These are phyloP conservation scores for Micromys minutus DNA, from an alignment of 2,113 vertebrate species.

Conservation along the genomic window DNA sequence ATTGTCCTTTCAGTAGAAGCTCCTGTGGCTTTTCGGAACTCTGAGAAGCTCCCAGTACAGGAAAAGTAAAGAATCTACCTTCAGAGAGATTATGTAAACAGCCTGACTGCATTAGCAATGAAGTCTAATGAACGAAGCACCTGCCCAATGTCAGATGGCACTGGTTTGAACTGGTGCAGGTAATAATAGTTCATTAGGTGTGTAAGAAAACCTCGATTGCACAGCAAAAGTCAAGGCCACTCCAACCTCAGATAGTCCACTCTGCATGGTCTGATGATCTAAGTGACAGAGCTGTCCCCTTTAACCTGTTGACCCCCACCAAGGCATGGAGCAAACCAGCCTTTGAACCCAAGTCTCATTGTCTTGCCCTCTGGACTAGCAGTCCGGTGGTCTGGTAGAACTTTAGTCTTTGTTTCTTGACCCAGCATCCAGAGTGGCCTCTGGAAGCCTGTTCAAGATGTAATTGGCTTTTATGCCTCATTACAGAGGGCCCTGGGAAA, in stretches of 20 bases:
- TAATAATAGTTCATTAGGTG: background rate
- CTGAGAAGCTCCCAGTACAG: background rate
- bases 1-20: too few relatives aligned
- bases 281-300: too few relatives aligned
- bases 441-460: background rate
- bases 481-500: background rate
- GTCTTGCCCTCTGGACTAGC: background rate
- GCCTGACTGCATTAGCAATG: too few relatives aligned
- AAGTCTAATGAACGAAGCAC: background rate
- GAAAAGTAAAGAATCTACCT: background rate
- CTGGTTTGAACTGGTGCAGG: background rate
- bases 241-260: background rate
- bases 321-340: background rate
- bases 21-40: background rate
- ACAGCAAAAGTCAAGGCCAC: background rate
- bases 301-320: background rate
- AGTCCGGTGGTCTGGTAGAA: background rate
- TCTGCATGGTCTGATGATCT: too few relatives aligned
- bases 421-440: too few relatives aligned
- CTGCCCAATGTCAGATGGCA: background rate
- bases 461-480: background rate
- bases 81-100: background rate
- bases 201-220: background rate
- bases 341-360: too few relatives aligned
- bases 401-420: background rate